phyloP scores from a whole-genome alignment of 2,797 vertebrate genomes.

The Enteromius fasciolatus region DNA sequence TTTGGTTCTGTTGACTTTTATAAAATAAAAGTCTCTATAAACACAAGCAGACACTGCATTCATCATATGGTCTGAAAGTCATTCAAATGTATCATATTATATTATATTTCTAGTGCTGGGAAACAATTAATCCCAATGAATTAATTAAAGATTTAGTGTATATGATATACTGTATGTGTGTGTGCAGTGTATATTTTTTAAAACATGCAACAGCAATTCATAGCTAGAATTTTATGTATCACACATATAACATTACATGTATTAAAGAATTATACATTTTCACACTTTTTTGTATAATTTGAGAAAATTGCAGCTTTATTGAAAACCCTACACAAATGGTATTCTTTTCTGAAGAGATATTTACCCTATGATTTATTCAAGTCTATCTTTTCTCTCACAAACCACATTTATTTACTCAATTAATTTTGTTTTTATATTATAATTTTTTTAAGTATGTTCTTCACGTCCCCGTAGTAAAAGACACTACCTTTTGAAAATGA shows the following conservation, averaged over 20 bases:
- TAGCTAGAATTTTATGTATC: not conserved
- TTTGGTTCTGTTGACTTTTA: not conserved
- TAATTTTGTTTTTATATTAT: not conserved
- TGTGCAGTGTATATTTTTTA: too few species aligned
- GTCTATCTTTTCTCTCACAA: not conserved
- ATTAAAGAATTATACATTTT: not conserved
- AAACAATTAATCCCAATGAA: too few species aligned
- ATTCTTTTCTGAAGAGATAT: not conserved
- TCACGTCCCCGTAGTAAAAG: not conserved
- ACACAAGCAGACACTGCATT: not conserved
- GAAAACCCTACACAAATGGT: not conserved
- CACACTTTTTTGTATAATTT: not conserved
- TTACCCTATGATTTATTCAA: not conserved
- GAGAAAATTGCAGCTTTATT: not conserved
- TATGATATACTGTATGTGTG: too few species aligned
- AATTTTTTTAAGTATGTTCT: not conserved
- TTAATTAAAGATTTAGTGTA: too few species aligned
- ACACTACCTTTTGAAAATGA: not conserved
- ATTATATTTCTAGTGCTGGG: not conserved
- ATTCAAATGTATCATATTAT: not conserved
- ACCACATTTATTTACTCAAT: not conserved
- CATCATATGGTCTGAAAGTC: not conserved
- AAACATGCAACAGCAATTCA: not conserved
- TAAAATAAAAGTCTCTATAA: not conserved
- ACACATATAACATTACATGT: not conserved